phyloP scores from a whole-genome alignment of 2,888 invertebrate species.

The Eupithecia tripunctaria region DNA sequence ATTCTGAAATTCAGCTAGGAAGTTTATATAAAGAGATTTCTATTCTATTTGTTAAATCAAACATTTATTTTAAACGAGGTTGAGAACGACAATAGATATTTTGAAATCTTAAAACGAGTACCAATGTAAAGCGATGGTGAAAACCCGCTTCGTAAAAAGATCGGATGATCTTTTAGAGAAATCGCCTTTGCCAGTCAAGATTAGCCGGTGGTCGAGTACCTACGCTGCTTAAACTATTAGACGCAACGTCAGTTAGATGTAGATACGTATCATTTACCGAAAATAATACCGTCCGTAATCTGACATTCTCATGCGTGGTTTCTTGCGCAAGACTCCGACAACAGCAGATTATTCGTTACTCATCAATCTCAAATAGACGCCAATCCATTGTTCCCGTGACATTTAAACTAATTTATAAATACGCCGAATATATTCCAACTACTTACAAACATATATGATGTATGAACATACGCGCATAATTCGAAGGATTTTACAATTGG shows the following conservation, averaged over 20 bases:
- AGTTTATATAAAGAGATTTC: neutral
- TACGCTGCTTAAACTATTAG: slow-evolving; percentile 74
- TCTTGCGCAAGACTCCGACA: slow-evolving; percentile 75
- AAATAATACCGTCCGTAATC: slow-evolving; percentile 78
- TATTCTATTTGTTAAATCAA: no score
- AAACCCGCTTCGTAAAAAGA: slow-evolving; percentile 42
- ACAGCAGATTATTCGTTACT: slow-evolving; percentile 76
- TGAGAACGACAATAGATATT: neutral
- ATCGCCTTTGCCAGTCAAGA: slow-evolving; percentile 72
- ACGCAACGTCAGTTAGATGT: slow-evolving; percentile 72
- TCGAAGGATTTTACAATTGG: slow-evolving; percentile 58
- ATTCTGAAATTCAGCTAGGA: neutral
- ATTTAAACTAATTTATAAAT: slow-evolving; percentile 81
- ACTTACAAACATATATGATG: slow-evolving; percentile 61
- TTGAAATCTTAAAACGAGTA: neutral
- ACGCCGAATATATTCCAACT: slow-evolving; percentile 71
- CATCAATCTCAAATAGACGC: slow-evolving; percentile 81
- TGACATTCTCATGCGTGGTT: slow-evolving; percentile 69
- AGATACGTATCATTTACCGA: slow-evolving; percentile 80
- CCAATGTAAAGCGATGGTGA: neutral
- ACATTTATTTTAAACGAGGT: no score
- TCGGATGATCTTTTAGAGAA: slow-evolving; percentile 57
- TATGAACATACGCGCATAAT: slow-evolving; percentile 56
- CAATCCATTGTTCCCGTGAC: slow-evolving; percentile 81
- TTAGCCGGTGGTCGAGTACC: slow-evolving; percentile 62